Evolutionary conservation across 2,113 vertebrate genomes (phyloP), one percentile per base, ranked within the genome.

Genomic region (Pogona vitticeps): DNA sequence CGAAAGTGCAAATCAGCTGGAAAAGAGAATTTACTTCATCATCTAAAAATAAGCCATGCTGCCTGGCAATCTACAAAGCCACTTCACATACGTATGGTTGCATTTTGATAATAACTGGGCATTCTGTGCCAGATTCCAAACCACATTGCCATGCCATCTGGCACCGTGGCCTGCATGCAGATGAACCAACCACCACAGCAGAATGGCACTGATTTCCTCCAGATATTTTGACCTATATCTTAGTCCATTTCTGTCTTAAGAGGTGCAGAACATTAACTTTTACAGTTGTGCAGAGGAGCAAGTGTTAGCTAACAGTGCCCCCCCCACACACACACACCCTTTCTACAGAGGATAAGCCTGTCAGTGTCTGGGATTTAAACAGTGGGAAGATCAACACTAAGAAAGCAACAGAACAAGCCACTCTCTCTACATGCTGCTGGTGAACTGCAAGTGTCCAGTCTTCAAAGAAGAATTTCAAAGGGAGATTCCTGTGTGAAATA

Each of bases 41-140:
- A 67, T 82, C 85, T 76, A 82, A 82, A 87, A 87, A 87, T 87
- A 87, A 87, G 59, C 33, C 14, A 67, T 6, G n/a, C 40, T 15
- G 20, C 71, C 76, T 82, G 79, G 72, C 40, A 82, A 82, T 87
- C 71, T 61, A 38, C 56, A 73, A 86, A 80, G 70, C 85, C 68
- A 26, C 85, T 87, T 87, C 71, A 82, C 78, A 75, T 36, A 61
- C 40, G 21, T 8, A 28, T n/a, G 17, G 6, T 2, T 70, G 76
- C 65, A 28, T 78, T 58, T 14, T 85, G 58, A 76, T 75, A 76
- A 82, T 40, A 56, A 76, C 78, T 0, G n/a, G 40, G 70, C n/a
- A 21, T 75, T 67, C 21, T 31, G 40, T 82, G 58, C 79, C 85
- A 87, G 70, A 31, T 28, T 65, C 40, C 59, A 33, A 9, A 59